Percentiles rank a stretch among this genome's conserved stretches.
Evolutionary conservation across 2,797 vertebrate genomes (phyloP).

Genomic region (Centroberyx gerrardi): DNA sequence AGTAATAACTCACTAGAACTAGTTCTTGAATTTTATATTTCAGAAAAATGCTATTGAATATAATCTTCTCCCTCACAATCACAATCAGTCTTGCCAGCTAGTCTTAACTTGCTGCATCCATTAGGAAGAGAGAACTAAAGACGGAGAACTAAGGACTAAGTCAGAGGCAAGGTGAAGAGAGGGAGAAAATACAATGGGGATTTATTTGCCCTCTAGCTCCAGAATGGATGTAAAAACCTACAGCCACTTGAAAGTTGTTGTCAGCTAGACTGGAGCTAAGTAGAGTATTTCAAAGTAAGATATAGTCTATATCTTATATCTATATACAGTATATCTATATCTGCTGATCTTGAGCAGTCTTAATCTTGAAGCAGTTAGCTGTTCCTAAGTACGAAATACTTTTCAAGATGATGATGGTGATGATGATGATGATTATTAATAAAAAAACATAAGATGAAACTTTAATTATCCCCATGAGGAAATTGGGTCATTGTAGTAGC

Average conservation of each 20-base stretch:
- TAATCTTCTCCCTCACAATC: slow-evolving; percentile 8
- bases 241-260: slow-evolving; percentile 61
- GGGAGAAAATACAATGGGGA: slow-evolving; percentile 43
- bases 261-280: slow-evolving; percentile 54
- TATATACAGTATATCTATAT: slow-evolving; percentile 9
- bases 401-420: no score
- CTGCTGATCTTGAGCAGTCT: not conserved
- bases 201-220: slow-evolving; percentile 62
- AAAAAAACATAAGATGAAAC: not conserved
- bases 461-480: not conserved
- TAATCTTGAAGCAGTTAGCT: no score
- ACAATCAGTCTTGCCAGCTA: slow-evolving; percentile 8
- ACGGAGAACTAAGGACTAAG: slow-evolving; percentile 24
- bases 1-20: not conserved
- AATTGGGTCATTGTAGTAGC: not conserved
- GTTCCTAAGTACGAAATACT: no score
- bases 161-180: slow-evolving; percentile 32
- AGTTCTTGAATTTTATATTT: not conserved
- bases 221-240: slow-evolving; percentile 67
- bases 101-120: slow-evolving; percentile 25
- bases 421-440: no score
- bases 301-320: not conserved
- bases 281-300: slow-evolving; percentile 18
- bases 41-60: slow-evolving; percentile 12
- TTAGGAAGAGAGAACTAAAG: slow-evolving; percentile 13